Base-by-base conservation (phyloP, 2,797 vertebrate species). In the Sylvia borin region DNA sequence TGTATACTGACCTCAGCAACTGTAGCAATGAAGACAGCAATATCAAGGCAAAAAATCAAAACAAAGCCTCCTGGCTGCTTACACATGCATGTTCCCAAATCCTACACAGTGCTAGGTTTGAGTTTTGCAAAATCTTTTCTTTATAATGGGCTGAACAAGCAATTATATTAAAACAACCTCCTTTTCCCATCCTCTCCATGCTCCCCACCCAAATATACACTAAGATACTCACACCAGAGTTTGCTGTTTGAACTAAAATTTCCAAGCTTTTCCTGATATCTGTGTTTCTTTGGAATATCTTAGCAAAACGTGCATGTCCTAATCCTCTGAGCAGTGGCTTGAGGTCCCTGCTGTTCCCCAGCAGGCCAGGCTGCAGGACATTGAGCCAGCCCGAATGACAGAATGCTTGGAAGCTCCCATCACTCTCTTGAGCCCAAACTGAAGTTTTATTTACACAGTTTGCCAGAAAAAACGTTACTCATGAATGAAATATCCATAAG, bases 11-110 rank as follows among this genome's bases (percentile, higher is more conserved):
- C 66, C 58, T 96, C 91, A 95, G 93, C 93, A 96, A 88, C 73
- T 42, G 55, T 55, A 81, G 66, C n/a, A 48, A 88, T 62, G 70
- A 86, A 78, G 62, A 84, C 73, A 93, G 95, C 87, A 83, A 6
- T 66, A 86, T 73, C 79, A 84, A 81, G 74, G 64, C 34, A 72
- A 94, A 77, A 91, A 86, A 72, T 70, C 66, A 84, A 92, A 96
- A 93, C 92, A 95, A 89, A 93, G 42, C 43, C 71, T 96, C 51
- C 36, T 68, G 87, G 76, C 19, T 95, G 95, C 95, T 96, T 95
- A 96, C 76, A 55, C 38, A 38, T 81, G 92, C 87, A 96, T 88
- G 91, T 95, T 95, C 87, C 75, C 66, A 91, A 95, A 92, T 70
- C 79, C 72, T 70, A 10, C 36, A 66, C 43, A 40, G 53, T 36